These are phyloP conservation scores for Pollenia angustigena DNA, from an alignment of 2,888 invertebrate genomes.

Conservation along the genomic window DNA sequence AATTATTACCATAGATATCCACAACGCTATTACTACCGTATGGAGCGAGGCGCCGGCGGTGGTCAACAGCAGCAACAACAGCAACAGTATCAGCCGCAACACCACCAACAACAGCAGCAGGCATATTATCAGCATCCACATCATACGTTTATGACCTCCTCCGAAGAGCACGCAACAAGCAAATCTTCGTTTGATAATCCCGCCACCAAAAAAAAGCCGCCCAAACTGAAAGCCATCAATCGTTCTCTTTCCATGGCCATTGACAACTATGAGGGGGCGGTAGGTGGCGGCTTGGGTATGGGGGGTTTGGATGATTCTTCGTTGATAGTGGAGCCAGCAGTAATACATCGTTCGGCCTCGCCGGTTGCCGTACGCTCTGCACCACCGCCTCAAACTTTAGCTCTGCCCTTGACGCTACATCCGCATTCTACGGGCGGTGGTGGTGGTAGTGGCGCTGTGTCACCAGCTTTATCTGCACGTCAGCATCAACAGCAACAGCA, in stretches of 20 bases:
- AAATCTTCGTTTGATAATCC: conserved; percentile 83
- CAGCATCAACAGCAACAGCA: conserved; percentile 83
- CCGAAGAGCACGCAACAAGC: conserved; percentile 76
- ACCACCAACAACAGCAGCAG: conserved; percentile 62
- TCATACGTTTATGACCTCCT: conserved; percentile 77
- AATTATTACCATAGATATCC: conserved; percentile 83
- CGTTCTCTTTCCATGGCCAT: conserved; percentile 84
- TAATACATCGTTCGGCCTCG: conserved; percentile 82
- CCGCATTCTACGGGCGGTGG: conserved; percentile 75
- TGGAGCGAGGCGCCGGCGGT: conserved; percentile 84
- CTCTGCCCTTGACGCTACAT: conserved; percentile 77
- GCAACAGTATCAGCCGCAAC: conserved; percentile 66
- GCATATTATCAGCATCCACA: conserved; percentile 76
- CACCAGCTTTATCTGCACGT: conserved; percentile 81
- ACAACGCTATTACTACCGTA: conserved; percentile 83
- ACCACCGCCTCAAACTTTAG: conserved; percentile 82
- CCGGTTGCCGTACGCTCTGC: conserved; percentile 82
- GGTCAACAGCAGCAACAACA: conserved; percentile 79
- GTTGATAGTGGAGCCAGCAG: conserved; percentile 82
- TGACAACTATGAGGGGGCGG: conserved; percentile 81
- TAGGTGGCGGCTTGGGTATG: conserved; percentile 73
- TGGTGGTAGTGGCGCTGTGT: conserved; percentile 81
- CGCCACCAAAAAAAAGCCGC: conserved; percentile 83
- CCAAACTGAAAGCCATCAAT: conserved; percentile 84
- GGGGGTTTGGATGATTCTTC: conserved; percentile 78